These are phyloP conservation scores for Sebastes hubbsi DNA, from an alignment of 2,797 vertebrate genomes.

Conservation along the genomic window DNA sequence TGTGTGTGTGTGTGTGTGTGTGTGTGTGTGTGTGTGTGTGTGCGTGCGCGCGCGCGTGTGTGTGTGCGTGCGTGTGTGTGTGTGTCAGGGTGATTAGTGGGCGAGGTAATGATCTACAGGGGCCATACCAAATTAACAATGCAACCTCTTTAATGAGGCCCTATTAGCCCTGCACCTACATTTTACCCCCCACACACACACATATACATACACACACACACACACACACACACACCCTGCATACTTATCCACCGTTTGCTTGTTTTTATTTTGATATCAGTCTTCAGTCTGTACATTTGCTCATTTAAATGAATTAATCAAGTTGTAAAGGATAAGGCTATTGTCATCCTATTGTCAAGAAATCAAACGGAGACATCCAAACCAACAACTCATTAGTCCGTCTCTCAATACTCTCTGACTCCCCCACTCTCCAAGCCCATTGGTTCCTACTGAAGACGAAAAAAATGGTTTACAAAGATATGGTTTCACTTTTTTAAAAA, in stretches of 20 bases:
- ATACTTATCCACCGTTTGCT: neutral
- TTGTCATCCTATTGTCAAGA: neutral
- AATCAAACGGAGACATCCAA: neutral
- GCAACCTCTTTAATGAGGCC: conserved; percentile 86
- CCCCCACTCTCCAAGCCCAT: neutral
- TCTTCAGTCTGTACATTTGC: neutral
- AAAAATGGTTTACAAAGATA: neutral
- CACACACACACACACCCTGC: neutral
- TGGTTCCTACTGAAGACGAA: neutral
- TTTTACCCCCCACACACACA: conserved; percentile 63
- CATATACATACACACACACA: conserved; percentile 26
- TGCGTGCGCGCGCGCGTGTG: no score
- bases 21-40: conserved; percentile 36
- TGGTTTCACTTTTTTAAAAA: neutral
- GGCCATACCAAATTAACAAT: conserved; percentile 89
- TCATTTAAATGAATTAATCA: no score
- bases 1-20: conserved; percentile 37
- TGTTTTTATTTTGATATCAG: neutral
- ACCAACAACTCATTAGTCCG: neutral
- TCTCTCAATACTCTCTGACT: neutral
- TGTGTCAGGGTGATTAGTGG: conserved; percentile 78
- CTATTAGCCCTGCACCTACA: conserved; percentile 84
- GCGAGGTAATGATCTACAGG: conserved; percentile 87
- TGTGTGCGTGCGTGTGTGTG: no score
- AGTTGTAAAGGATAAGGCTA: neutral